Conservation (phyloP, 2,113 vertebrate species). For the Elephas maximus region DNA sequence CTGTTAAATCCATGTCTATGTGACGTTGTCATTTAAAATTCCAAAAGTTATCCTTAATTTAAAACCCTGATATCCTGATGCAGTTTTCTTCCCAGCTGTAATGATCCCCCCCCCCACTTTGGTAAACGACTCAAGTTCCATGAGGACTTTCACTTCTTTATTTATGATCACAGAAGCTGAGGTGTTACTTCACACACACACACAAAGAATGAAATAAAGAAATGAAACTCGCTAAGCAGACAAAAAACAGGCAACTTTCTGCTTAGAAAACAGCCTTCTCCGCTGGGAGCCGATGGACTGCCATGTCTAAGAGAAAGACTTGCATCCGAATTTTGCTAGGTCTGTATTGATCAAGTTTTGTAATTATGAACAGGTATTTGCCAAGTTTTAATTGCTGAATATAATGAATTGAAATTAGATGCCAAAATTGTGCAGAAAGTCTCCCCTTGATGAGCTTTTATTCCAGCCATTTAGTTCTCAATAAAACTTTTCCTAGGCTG, state of each 20-base stretch:
- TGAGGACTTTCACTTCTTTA: conserved; percentile 93
- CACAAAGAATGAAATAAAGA: conserved; percentile 91
- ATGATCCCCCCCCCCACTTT: conserved; percentile 72
- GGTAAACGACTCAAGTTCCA: conserved; percentile 90
- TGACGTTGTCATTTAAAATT: conserved; percentile 78
- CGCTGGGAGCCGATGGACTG: conserved; percentile 77
- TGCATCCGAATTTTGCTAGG: conserved; percentile 78
- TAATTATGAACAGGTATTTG: conserved; percentile 91
- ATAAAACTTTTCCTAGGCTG: conserved; percentile 86
- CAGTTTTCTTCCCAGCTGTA: conserved; percentile 76
- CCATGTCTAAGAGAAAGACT: conserved; percentile 73
- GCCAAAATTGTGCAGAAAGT: conserved; percentile 60
- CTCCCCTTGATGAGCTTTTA: conserved; percentile 70
- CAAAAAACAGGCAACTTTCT: conserved; percentile 90
- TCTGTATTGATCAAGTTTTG: conserved; percentile 82
- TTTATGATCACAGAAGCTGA: conserved; percentile 90
- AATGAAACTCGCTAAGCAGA: conserved; percentile 91
- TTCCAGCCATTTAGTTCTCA: conserved; percentile 63
- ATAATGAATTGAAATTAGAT: conserved; percentile 77
- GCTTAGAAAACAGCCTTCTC: conserved; percentile 88
- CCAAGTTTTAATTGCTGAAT: conserved; percentile 88
- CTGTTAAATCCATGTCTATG: conserved; percentile 72
- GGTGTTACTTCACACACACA: conserved; percentile 89
- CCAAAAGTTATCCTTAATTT: conserved; percentile 85
- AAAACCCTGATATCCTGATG: conserved; percentile 75